Base-by-base conservation (phyloP, 1,140 invertebrate genomes). In the Hypsibius dujardini region DNA sequence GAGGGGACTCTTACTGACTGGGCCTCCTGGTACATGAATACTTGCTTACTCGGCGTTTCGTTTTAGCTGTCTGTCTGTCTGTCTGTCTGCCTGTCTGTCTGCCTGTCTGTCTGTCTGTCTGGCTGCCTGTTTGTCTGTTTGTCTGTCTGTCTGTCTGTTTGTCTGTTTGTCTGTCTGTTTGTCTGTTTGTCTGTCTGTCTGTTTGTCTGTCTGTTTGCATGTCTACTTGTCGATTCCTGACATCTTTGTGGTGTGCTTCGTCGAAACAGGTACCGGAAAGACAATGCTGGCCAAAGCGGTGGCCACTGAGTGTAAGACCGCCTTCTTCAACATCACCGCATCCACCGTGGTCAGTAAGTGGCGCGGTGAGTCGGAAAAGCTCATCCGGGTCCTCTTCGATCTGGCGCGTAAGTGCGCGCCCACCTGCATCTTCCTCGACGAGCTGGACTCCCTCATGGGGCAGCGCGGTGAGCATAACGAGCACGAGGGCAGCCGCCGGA, bases 361-460 rank as follows among this genome's bases (percentile, higher is more conserved):
- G 91, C 82, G 92, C 70, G 92, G 92, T 0, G 92, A 96, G 75
- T 94, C 90, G 0, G 92, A 95, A 81, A 95, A 94, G 79, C 86
- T 93, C 73, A 84, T 93, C 50, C 85, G 89, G 77, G 88, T 87
- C 76, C 75, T 84, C 74, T 82, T 83, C 78, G 82, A 83, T 73
- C 76, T 83, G 75, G 82, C 82, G 2, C 74, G 82, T 50, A 81
- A 79, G 74, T 78, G 83, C 76, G 82, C 82, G 1, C 83, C 82
- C 46, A 82, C 81, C 69, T 82, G 81, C 15, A 82, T 84, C 69
- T 83, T 83, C 74, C 74, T 83, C 45, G 82, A 84, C 76, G 82
- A 83, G 74, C 73, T 84, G 50, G 82, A 84, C 70, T 80, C 82
- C 3, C 76, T 83, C 40, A 83, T 83, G 80, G 80, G 80, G 74